Evolutionary conservation across 2,113 vertebrate genomes (phyloP).

Genomic region (Phasianus colchicus): DNA sequence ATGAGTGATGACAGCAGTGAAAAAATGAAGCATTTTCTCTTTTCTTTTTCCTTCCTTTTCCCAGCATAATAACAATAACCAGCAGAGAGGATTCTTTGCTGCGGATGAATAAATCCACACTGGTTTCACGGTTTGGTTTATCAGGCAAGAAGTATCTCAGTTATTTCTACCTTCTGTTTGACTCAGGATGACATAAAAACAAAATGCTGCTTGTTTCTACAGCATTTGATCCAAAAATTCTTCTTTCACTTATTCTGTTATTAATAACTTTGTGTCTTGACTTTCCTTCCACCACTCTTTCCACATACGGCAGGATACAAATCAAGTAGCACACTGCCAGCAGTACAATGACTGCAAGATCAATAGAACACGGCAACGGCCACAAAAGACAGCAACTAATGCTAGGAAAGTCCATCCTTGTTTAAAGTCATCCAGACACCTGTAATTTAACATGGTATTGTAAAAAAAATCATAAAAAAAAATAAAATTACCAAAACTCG

Average conservation of each 20-base stretch:
- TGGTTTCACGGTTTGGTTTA: constrained; percentile 45
- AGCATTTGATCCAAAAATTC: constrained; percentile 31
- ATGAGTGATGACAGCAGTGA: constrained; percentile 72
- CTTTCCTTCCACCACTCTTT: not conserved
- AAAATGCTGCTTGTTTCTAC: constrained; percentile 27
- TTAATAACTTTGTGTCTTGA: constrained; percentile 12
- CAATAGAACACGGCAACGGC: not conserved
- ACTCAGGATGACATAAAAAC: constrained; percentile 34
- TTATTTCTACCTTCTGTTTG: constrained; percentile 41
- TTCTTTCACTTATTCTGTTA: constrained; percentile 34
- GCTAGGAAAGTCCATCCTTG: not conserved
- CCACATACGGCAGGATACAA: constrained; percentile 10
- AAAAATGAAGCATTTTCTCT: constrained; percentile 59
- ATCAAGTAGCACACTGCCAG: constrained; percentile 3
- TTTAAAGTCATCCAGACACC: not conserved
- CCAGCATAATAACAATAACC: constrained; percentile 63
- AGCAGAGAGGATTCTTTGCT: constrained; percentile 50
- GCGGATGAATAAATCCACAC: constrained; percentile 37
- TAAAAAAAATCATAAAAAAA: accelerated
- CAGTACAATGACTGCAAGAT: not conserved
- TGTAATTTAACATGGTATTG: not conserved
- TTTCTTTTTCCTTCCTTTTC: constrained; percentile 53
- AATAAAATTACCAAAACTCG: not conserved
- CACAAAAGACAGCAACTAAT: not conserved
- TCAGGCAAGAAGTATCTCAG: constrained; percentile 52